Conservation (phyloP, 2,888 invertebrate genomes). For the Apamea crenata region DNA sequence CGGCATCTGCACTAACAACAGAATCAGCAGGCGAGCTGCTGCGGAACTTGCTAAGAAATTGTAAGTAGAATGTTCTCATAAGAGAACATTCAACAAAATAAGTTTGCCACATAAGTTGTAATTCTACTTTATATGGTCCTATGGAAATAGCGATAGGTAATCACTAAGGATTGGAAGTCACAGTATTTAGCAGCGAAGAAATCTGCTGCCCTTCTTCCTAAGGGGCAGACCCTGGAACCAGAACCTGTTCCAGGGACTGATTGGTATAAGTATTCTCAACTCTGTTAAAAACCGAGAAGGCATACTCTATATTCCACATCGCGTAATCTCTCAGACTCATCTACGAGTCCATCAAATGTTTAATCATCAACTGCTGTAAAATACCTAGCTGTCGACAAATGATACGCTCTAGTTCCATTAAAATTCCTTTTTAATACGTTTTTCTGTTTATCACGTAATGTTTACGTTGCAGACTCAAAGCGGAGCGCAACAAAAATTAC, state of each 20-base stretch:
- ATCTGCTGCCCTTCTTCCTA: no score
- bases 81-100: no score
- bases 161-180: background rate
- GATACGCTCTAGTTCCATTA: background rate
- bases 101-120: no score
- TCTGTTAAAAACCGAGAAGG: background rate
- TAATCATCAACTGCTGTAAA: no score
- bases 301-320: background rate
- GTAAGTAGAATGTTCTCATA: constrained; percentile 74
- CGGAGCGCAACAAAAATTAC: constrained; percentile 82
- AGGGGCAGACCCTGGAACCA: no score
- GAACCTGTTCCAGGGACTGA: no score
- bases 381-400: background rate
- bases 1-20: constrained; percentile 87
- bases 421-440: background rate
- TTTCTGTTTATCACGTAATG: background rate
- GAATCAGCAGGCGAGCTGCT: constrained; percentile 85
- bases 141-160: background rate
- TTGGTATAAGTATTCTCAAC: background rate
- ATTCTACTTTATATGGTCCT: background rate
- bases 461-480: constrained; percentile 75
- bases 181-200: background rate
- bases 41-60: constrained; percentile 79
- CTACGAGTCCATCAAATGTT: background rate
- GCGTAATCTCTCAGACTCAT: background rate